Evolutionary conservation across 2,888 invertebrate species (phyloP).

Genomic region (Clusia tigrina): DNA sequence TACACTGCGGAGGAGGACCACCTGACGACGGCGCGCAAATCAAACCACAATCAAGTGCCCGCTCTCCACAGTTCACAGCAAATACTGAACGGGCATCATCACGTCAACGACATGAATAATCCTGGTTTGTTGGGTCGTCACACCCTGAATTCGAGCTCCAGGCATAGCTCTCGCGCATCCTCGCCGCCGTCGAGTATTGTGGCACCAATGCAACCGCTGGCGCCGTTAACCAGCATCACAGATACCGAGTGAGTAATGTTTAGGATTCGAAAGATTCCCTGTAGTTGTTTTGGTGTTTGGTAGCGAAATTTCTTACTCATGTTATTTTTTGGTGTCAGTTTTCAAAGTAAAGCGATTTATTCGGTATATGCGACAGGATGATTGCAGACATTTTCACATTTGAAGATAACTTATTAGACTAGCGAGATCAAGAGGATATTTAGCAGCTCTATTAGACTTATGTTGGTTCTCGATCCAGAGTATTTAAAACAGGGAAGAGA

Average conservation of each 20-base stretch:
- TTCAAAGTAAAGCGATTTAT: background rate
- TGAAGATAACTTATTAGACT: too few species aligned
- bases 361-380: background rate
- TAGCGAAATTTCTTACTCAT: background rate
- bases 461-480: too few species aligned
- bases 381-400: too few species aligned
- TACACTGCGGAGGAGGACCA: slow-evolving; percentile 86
- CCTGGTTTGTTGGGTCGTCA: slow-evolving; percentile 62
- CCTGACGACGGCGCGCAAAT: slow-evolving; percentile 62
- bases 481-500: too few species aligned
- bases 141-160: slow-evolving; percentile 51
- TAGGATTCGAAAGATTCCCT: slow-evolving; percentile 2
- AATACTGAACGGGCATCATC: slow-evolving; percentile 38
- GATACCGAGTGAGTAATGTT: slow-evolving; percentile 70
- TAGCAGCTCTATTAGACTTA: too few species aligned
- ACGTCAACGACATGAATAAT: slow-evolving; percentile 68
- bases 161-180: slow-evolving; percentile 61
- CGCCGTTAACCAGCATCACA: slow-evolving; percentile 71
- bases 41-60: slow-evolving; percentile 48
- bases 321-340: slow-evolving; percentile 26
- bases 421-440: too few species aligned
- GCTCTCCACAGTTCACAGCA: slow-evolving; percentile 52
- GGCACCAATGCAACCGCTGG: slow-evolving; percentile 68
- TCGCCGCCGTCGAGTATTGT: slow-evolving; percentile 66
- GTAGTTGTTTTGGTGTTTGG: slow-evolving; percentile 17